These are phyloP conservation scores for Antigone vipio DNA, from an alignment of 2,113 vertebrate species.

Conservation along the genomic window DNA sequence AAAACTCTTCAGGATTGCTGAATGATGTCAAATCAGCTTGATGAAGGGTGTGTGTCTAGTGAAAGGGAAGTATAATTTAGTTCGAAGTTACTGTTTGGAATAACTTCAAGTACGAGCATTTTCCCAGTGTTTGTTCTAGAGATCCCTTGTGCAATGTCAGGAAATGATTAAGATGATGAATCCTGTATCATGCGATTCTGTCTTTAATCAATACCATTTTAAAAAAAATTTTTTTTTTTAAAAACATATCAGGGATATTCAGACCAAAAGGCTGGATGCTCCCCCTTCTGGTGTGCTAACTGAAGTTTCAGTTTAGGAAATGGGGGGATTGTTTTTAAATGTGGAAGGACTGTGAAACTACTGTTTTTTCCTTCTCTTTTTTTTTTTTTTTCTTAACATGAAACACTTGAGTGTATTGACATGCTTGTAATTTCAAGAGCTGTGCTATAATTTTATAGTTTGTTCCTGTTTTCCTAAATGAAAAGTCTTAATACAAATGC, in stretches of 20 bases:
- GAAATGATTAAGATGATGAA: neutral
- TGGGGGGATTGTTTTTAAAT: neutral
- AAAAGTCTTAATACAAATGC: neutral
- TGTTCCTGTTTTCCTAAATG: neutral
- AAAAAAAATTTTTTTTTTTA: neutral
- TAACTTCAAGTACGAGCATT: neutral
- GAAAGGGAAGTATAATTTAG: neutral
- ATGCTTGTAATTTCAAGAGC: neutral
- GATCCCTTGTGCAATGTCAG: neutral
- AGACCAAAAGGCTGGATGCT: neutral
- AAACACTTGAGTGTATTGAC: neutral
- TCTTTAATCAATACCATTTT: neutral
- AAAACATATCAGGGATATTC: neutral
- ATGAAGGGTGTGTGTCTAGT: neutral
- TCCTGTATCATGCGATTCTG: neutral
- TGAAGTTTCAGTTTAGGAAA: neutral
- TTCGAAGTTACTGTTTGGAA: neutral
- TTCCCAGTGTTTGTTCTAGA: neutral
- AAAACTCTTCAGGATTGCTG: neutral
- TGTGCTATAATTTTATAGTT: neutral
- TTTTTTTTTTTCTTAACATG: no score
- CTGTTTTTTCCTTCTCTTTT: neutral
- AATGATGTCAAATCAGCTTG: fast-evolving
- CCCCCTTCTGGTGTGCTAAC: neutral
- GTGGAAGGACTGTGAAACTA: neutral